Evolutionary conservation across 92 coral and sea anemone genomes (phyloP), one percentile per base, ranked within the genome.

Genomic region (Anthopleura xanthogrammica): DNA sequence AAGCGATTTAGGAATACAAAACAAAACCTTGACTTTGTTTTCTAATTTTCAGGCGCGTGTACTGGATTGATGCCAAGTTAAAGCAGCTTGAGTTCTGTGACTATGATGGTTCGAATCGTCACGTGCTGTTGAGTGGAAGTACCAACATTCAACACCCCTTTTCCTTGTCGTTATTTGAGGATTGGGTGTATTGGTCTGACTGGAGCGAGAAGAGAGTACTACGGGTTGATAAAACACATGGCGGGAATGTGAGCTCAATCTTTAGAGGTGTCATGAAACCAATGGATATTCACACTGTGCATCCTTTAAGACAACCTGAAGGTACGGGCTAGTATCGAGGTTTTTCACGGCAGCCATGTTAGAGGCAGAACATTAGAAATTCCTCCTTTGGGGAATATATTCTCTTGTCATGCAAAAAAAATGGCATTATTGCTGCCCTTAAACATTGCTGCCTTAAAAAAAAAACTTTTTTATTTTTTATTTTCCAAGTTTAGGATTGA

Each of bases 211-310:
- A 80, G 56, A 74, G 75, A 9, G 86, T 96, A 7, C 70, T 84
- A 41, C 86, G 85, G 50, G 87, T 82, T 2, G 80, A 86, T 73
- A 96, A 96, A 83, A 90, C 82, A 68, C 92, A 85, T 23, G 99
- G 98, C 46, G 92, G 93, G 17, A 84, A 87, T 56, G 81, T 73
- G 23, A 78, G 85, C 22, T 60, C 89, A 20, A 46, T 94, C 43
- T 85, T 87, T 79, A 55, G 40, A 12, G 92, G 85, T 12, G 13
- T 73, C 0, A 55, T 60, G 65, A 86, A 86, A 46, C 91, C 90
- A 11, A 89, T 96, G 95, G 99, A 92, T 71, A 36, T 96, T 10
- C 99, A 92, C 58, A 90, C 87, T 72, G 99, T 96, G 12, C 99
- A 96, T 87, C 99, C 99, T 1, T 86, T 91, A 11, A 92, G 90